Conservation (phyloP, 2,888 invertebrate genomes). For the Seira ritae region DNA sequence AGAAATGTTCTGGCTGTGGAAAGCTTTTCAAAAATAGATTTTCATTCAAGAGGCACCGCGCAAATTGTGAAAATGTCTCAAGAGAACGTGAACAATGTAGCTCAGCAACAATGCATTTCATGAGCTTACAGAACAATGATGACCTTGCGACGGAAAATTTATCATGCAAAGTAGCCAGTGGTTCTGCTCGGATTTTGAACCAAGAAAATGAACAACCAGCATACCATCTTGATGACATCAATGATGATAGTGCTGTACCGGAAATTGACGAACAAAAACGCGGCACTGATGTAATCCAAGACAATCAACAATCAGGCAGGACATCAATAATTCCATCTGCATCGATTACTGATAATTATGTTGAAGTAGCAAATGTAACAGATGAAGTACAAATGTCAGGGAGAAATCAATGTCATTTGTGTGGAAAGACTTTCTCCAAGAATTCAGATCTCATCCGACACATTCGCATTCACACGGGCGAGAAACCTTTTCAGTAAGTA, state of each 20-base stretch:
- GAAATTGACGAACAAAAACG: slow-evolving; percentile 1
- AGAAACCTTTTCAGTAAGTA: slow-evolving; percentile 75
- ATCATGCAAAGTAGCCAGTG: background rate
- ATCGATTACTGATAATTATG: too few relatives aligned
- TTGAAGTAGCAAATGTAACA: slow-evolving; percentile 40
- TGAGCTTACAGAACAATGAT: too few relatives aligned
- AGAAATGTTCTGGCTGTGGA: slow-evolving; percentile 80
- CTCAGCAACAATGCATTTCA: too few relatives aligned
- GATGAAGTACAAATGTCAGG: too few relatives aligned
- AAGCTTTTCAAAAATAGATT: slow-evolving; percentile 78
- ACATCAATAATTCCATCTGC: too few relatives aligned
- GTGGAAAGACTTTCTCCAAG: slow-evolving; percentile 77
- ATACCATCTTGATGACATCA: background rate
- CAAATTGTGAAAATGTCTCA: too few relatives aligned
- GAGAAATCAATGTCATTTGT: slow-evolving; percentile 75
- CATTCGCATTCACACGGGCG: slow-evolving; percentile 76
- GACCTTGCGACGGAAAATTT: too few relatives aligned
- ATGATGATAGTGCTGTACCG: slow-evolving; percentile 15
- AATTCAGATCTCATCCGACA: slow-evolving; percentile 77
- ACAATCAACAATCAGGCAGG: too few relatives aligned
- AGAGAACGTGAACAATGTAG: too few relatives aligned
- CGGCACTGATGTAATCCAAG: background rate
- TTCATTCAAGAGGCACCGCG: too few relatives aligned
- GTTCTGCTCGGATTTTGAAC: background rate
- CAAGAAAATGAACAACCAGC: background rate